Evolutionary conservation across 2,888 invertebrate species (phyloP).

Genomic region (Scaptomyza polygonia): DNA sequence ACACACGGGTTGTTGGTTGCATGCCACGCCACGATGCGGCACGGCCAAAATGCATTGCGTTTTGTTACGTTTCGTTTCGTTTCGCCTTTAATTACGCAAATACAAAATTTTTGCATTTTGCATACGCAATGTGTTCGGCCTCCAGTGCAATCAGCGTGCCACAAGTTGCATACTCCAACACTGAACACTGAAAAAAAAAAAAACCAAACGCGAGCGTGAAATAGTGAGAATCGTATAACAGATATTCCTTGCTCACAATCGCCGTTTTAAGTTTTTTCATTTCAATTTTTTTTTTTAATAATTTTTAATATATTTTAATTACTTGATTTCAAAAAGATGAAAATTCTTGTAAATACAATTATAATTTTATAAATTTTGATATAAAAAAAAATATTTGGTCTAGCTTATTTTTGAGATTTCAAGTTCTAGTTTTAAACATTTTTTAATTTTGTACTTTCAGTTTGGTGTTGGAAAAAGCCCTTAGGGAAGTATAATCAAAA

Average conservation of each 20-base stretch:
- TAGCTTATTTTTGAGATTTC: neutral
- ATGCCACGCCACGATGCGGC: constrained; percentile 16
- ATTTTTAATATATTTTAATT: neutral
- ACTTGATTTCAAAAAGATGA: no score
- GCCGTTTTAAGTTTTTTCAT: neutral
- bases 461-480: neutral
- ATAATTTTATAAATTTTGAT: no score
- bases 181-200: neutral
- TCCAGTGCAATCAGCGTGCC: constrained; percentile 23
- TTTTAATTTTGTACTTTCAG: neutral
- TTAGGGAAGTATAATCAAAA: neutral
- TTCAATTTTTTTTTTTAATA: neutral
- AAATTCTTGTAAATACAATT: no score
- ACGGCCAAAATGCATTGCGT: constrained; percentile 7
- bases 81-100: constrained; percentile 60
- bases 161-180: constrained; percentile 20
- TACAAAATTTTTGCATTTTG: constrained; percentile 53
- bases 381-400: no score
- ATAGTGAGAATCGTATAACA: neutral
- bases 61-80: neutral
- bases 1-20: constrained; percentile 14
- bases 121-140: constrained; percentile 23
- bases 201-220: neutral
- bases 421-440: neutral
- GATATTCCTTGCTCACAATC: neutral